These are phyloP conservation scores for Eubucco bourcierii DNA, from an alignment of 2,113 vertebrate species.

Conservation along the genomic window DNA sequence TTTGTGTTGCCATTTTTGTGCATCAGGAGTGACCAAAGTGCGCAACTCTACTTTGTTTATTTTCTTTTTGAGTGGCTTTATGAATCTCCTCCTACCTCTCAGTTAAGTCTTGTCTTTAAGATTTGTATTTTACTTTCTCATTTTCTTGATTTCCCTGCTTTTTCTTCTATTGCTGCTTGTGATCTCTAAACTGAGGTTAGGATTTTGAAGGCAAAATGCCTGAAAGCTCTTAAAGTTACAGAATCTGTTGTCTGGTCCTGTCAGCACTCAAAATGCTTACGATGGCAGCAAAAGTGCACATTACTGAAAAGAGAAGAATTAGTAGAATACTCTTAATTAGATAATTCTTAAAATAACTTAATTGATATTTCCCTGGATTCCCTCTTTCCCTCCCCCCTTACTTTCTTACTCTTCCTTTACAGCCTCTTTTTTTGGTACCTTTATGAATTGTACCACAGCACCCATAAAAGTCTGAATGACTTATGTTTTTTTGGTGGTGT, in stretches of 20 bases:
- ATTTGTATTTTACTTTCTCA: not conserved
- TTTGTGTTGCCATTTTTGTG: not conserved
- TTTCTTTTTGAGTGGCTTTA: not conserved
- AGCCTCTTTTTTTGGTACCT: not conserved
- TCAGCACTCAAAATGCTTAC: not conserved
- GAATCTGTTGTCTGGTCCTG: not conserved
- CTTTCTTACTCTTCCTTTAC: not conserved
- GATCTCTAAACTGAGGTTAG: not conserved
- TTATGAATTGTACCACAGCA: not conserved
- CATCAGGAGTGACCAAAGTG: not conserved
- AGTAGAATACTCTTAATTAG: not conserved
- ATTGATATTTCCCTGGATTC: not conserved
- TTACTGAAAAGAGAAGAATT: not conserved
- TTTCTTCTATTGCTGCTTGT: not conserved
- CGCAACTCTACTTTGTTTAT: not conserved
- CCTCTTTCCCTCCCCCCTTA: fast-evolving
- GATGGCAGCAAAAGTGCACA: not conserved
- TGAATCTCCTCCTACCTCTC: not conserved
- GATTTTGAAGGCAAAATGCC: not conserved
- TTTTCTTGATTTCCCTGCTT: not conserved
- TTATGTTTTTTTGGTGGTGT: not conserved
- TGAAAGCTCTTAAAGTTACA: not conserved
- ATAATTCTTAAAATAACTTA: not conserved
- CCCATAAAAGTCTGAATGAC: not conserved
- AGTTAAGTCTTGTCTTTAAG: not conserved